A percentile compares a stretch with the other conserved stretches of the same genome.
Evolutionary conservation across 2,113 vertebrate genomes (phyloP).

Genomic region (Microtus pennsylvanicus): DNA sequence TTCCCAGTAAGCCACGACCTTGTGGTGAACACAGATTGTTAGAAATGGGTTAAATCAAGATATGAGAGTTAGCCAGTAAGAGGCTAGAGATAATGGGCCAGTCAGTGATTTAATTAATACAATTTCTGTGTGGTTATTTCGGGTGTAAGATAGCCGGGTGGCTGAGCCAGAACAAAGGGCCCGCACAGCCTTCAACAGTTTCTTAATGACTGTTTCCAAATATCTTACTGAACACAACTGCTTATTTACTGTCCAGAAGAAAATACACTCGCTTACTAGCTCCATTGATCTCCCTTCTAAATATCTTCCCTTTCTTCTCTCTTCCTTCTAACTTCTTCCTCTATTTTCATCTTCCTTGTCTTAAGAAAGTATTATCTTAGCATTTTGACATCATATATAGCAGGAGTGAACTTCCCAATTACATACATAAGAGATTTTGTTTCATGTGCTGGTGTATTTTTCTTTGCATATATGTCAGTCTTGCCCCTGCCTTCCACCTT

Average conservation of each 20-base stretch:
- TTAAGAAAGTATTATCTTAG: fast-evolving
- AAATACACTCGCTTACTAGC: neutral
- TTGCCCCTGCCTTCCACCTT: neutral
- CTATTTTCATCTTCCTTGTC: neutral
- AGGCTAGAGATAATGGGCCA: no score
- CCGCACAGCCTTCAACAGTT: no score
- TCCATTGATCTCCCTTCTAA: neutral
- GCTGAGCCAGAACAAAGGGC: no score
- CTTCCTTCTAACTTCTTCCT: neutral
- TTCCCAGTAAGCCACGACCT: no score
- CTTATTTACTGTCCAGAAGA: neutral
- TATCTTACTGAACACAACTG: neutral
- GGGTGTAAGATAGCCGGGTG: no score
- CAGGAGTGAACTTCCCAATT: neutral
- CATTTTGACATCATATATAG: neutral
- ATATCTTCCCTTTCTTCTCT: neutral
- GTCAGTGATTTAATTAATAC: no score
- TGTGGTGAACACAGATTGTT: no score
- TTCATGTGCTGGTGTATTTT: no score
- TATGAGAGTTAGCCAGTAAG: no score
- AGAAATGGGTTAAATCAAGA: no score
- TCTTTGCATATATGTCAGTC: neutral
- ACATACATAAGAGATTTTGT: neutral
- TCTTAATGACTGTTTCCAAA: neutral
- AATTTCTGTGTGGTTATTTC: no score